A percentile compares a stretch with the other conserved stretches of the same genome.
phyloP scores from a whole-genome alignment of 1,140 invertebrate genomes.

The Augochlora pura region DNA sequence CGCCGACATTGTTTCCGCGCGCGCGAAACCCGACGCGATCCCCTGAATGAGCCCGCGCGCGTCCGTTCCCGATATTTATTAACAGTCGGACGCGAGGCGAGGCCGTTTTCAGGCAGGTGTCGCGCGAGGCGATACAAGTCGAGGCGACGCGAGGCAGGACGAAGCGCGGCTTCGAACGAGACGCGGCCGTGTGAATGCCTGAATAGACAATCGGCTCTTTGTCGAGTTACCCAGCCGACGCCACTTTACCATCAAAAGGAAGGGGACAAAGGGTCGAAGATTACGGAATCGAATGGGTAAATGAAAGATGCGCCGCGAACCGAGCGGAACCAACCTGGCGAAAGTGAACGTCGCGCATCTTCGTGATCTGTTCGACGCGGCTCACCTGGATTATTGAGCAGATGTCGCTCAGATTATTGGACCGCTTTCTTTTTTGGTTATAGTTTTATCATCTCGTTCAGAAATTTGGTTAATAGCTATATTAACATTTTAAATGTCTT shows the following conservation, averaged over 20 bases:
- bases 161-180: neutral
- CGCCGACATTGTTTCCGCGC: conserved; percentile 16
- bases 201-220: conserved; percentile 47
- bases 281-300: conserved; percentile 33
- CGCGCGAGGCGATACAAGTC: neutral
- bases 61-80: conserved; percentile 41
- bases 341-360: no score
- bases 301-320: conserved; percentile 26
- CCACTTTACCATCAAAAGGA: conserved; percentile 44
- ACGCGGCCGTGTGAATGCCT: conserved; percentile 28
- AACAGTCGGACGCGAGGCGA: neutral
- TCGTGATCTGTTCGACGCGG: no score
- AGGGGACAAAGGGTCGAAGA: conserved; percentile 40
- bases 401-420: no score
- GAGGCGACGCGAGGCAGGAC: no score
- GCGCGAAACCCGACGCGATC: neutral
- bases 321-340: neutral
- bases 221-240: conserved; percentile 33
- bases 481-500: no score
- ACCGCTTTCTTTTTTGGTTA: no score
- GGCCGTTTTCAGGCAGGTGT: neutral
- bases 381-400: no score
- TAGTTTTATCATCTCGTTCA: no score
- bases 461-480: no score
- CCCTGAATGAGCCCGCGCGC: conserved; percentile 18